Evolutionary conservation across 2,797 vertebrate species (phyloP).

Genomic region (Neolamprologus multifasciatus): DNA sequence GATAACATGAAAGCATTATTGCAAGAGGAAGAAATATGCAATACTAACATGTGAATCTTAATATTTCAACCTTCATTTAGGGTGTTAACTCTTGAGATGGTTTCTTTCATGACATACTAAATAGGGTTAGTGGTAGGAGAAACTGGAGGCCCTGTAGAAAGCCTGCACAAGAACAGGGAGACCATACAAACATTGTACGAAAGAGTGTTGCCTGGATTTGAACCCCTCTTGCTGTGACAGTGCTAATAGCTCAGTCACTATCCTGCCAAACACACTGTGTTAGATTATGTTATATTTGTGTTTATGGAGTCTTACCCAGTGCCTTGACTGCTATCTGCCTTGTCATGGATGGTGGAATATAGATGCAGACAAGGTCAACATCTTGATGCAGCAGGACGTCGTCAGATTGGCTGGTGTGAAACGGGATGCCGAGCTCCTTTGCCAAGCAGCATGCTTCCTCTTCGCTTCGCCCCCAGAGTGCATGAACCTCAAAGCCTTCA

Average conservation of each 20-base stretch:
- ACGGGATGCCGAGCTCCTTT: slow-evolving; percentile 87
- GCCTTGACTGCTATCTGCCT: slow-evolving; percentile 96
- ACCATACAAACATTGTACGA: background rate
- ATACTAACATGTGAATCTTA: background rate
- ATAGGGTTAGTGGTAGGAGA: background rate
- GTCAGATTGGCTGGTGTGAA: slow-evolving; percentile 91
- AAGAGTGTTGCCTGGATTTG: background rate
- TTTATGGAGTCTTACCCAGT: slow-evolving; percentile 78
- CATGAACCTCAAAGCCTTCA: slow-evolving; percentile 93
- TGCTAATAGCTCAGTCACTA: background rate
- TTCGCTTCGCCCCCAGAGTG: slow-evolving; percentile 91
- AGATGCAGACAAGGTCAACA: slow-evolving; percentile 96
- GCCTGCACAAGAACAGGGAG: background rate
- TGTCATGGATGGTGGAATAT: slow-evolving; percentile 92
- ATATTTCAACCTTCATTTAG: background rate
- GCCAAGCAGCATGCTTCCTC: slow-evolving; percentile 90
- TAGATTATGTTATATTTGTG: background rate
- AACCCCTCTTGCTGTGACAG: background rate
- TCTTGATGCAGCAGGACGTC: slow-evolving; percentile 93
- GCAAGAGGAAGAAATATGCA: background rate
- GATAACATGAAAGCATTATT: background rate
- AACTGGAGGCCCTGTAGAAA: background rate
- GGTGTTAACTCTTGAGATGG: background rate
- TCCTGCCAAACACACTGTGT: background rate
- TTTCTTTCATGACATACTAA: background rate